Evolutionary conservation across 2,797 vertebrate species (phyloP), one percentile per base, ranked within the genome.

Genomic region (Sebastes trivittatus): DNA sequence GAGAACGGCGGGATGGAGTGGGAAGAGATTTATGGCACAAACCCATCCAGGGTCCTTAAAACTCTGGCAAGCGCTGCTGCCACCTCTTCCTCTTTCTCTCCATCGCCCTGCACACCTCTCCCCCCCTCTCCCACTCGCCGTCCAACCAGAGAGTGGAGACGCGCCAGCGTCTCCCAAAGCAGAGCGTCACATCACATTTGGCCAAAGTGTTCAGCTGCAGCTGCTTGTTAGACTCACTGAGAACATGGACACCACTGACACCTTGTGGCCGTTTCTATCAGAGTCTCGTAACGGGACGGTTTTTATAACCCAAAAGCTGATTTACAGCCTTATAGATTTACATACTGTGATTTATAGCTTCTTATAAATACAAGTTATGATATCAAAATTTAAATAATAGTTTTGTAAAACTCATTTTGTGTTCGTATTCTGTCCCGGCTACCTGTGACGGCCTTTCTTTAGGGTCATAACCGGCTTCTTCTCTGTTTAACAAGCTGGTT

Each of bases 21-120:
- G 90, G 83, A 87, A 87, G 91, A 95, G 95, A 96, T 96, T 96
- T 96, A 96, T 93, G 91, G 80, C 91, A 79, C 89, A 91, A 94
- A 94, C 92, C 91, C 90, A 77, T 93, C 88, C 90, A 90, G 90
- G 90, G 93, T 89, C 92, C 94, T 93, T 94, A 95, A 94, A 95
- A 95, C 92, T 94, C 93, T 92, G 91, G 91, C 92, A 93, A 91
- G 89, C 92, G 79, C 78, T 49, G 85, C 91, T 75, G 83, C 90
- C 87, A 73, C 89, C 87, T 86, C 85, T 82, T 66, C 87, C 86
- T 87, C 89, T 80, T 77, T 86, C 86, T 82, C 77, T 75, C 71
- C 70, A 18, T 81, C 46, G 16, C 75, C 71, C 75, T 29, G n/a
- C 82, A 89, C 76, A 30, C 72, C 80, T 84, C 86, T 77, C 77